phyloP scores from a whole-genome alignment of 2,888 invertebrate genomes.

The Kuschelorhynchus macadamiae region DNA sequence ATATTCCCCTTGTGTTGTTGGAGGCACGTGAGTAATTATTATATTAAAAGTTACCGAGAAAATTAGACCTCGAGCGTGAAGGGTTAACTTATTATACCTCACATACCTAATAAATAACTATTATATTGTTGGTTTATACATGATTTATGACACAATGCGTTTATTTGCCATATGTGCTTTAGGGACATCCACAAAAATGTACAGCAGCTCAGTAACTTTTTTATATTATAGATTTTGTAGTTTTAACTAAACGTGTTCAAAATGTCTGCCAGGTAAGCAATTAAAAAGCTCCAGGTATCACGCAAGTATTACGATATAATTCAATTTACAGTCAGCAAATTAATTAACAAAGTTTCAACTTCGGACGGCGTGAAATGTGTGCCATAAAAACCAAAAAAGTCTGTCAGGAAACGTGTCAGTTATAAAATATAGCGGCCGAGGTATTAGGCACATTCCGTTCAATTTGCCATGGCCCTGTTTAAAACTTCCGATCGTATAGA shows the following conservation, averaged over 20 bases:
- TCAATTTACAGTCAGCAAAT: constrained; percentile 24
- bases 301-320: constrained; percentile 15
- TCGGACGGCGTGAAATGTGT: constrained; percentile 17
- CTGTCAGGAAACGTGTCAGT: constrained; percentile 44
- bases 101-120: too few species aligned
- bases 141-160: too few species aligned
- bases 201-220: too few species aligned
- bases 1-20: too few species aligned
- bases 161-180: too few species aligned
- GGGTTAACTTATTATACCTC: too few species aligned
- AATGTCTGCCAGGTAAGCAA: constrained; percentile 1
- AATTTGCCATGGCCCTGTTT: constrained; percentile 40
- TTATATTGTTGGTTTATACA: too few species aligned
- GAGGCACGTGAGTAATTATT: too few species aligned
- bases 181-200: too few species aligned
- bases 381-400: constrained; percentile 41
- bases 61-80: too few species aligned
- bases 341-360: constrained; percentile 47
- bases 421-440: constrained; percentile 45
- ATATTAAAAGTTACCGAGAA: too few species aligned
- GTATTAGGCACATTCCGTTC: constrained; percentile 44
- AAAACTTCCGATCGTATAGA: constrained; percentile 42
- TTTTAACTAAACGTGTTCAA: background rate
- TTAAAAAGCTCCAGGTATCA: background rate
- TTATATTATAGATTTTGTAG: background rate